A percentile compares a stretch with the other conserved stretches of the same genome.
Conservation (phyloP, 2,797 vertebrate species). For the Pantherophis vulpinus region DNA sequence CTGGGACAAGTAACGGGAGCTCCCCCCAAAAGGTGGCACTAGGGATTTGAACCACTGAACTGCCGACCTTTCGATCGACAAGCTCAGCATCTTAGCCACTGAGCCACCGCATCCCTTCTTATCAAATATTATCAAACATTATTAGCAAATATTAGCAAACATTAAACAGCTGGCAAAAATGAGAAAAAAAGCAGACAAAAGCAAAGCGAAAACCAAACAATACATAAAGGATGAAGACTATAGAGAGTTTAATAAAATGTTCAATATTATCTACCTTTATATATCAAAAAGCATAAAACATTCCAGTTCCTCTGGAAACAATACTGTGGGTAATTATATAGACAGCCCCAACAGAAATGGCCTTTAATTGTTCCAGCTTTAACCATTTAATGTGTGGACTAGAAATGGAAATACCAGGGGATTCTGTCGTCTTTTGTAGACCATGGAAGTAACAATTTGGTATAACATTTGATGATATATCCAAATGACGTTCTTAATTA, state of each 20-base stretch:
- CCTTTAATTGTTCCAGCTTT: neutral
- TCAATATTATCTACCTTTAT: neutral
- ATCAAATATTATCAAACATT: neutral
- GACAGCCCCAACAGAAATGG: neutral
- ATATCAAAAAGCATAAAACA: neutral
- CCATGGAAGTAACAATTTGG: neutral
- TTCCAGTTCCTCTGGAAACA: neutral
- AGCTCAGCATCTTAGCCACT: no score
- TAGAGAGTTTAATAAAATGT: neutral
- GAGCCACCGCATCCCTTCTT: neutral
- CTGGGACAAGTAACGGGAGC: no score
- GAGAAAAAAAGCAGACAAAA: neutral
- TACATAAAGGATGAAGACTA: neutral
- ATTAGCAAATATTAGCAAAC: neutral
- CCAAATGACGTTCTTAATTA: neutral
- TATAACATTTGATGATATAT: neutral
- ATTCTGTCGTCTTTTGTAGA: neutral
- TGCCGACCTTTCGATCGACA: no score
- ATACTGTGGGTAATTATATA: neutral
- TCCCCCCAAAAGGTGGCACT: no score
- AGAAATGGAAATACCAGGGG: neutral
- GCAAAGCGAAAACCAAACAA: neutral
- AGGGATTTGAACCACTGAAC: no score
- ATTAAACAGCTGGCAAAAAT: neutral
- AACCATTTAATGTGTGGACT: neutral